A percentile compares a stretch with the other conserved stretches of the same genome.
phyloP scores from a whole-genome alignment of 2,113 vertebrate species.

The Oncorhynchus clarkii region DNA sequence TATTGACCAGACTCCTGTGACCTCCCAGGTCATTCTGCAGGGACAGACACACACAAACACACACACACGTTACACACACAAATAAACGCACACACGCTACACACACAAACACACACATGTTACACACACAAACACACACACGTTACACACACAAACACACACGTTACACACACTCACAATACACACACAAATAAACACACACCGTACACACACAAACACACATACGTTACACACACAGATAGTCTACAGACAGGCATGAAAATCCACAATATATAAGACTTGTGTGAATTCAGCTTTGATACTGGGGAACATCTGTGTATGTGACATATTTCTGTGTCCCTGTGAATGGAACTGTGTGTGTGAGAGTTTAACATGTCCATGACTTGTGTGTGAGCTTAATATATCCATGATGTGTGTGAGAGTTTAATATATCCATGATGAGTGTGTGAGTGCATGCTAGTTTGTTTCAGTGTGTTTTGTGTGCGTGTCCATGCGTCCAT shows the following conservation, averaged over 20 bases:
- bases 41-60: not conserved
- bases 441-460: not conserved
- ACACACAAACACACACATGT: not conserved
- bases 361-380: too few relatives aligned
- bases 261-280: not conserved
- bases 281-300: not conserved
- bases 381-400: too few relatives aligned
- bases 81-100: not conserved
- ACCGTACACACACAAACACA: too few relatives aligned
- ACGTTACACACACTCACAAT: not conserved
- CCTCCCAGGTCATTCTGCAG: constrained; percentile 96
- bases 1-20: constrained; percentile 95
- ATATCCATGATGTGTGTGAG: too few relatives aligned
- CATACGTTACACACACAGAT: too few relatives aligned
- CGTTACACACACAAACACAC: too few relatives aligned
- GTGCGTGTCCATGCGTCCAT: not conserved
- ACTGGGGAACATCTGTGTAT: not conserved
- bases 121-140: not conserved
- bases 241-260: not conserved
- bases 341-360: too few relatives aligned
- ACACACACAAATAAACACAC: not conserved
- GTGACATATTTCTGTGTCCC: not conserved
- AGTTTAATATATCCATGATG: not conserved
- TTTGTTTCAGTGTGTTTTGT: not conserved
- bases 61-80: constrained; percentile 10